A percentile compares a stretch with the other conserved stretches of the same genome.
Evolutionary conservation across 2,797 vertebrate species (phyloP).

Genomic region (Enteromius viviparus): DNA sequence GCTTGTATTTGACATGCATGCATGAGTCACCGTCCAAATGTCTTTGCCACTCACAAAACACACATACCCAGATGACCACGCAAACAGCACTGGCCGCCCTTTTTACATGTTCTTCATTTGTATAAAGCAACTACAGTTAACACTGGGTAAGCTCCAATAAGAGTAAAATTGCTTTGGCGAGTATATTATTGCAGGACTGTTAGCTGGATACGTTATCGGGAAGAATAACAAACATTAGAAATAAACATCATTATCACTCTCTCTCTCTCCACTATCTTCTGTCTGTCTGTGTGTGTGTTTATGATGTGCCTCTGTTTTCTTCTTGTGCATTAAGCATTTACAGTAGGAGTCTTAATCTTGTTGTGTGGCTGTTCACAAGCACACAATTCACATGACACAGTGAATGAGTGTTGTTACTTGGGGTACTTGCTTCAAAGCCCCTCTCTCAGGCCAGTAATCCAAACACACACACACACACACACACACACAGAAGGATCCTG

Average conservation of each 20-base stretch:
- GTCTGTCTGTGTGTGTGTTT: not conserved
- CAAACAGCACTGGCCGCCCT: not conserved
- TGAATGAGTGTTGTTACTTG: not conserved
- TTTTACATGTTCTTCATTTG: not conserved
- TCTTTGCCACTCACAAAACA: not conserved
- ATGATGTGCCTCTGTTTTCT: not conserved
- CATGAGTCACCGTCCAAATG: slow-evolving; percentile 8
- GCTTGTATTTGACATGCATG: not conserved
- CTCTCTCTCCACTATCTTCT: not conserved
- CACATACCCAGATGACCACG: not conserved
- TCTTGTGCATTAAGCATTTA: not conserved
- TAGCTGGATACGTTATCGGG: not conserved
- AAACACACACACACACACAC: not conserved
- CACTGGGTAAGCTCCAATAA: not conserved
- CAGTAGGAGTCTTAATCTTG: not conserved
- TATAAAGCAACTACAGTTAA: not conserved
- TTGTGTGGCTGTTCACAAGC: not conserved
- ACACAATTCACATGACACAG: not conserved
- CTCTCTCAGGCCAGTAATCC: not conserved
- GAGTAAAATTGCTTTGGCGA: not conserved
- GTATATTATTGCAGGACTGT: not conserved
- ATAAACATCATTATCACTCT: not conserved
- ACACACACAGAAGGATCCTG: not conserved
- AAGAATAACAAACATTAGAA: not conserved
- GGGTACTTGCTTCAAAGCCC: not conserved